Base-by-base conservation (phyloP, 2,888 invertebrate species). In the Allolobophora icterica region DNA sequence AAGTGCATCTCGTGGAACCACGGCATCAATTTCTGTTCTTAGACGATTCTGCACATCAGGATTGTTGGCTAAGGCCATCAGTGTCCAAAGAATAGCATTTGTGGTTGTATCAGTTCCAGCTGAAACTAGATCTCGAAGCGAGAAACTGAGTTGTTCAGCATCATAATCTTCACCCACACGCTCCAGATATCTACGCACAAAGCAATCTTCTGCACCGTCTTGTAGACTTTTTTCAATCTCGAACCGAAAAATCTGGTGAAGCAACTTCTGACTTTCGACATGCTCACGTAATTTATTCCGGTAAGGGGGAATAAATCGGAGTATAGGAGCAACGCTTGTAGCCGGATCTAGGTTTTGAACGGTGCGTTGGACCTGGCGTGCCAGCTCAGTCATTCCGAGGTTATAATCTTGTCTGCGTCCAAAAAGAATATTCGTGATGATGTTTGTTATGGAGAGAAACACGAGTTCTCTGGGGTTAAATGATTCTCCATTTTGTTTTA, bases 51-150 rank as follows among this genome's bases (percentile, higher is more conserved):
- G 87, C 1, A 87, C 87, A 87, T 35, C 87, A 24, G 87, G 87
- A 17, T 87, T 17, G 38, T 87, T 87, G 87, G 87, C 87, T 38
- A 87, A 38, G 24, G 34, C 34, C 13, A 87, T 33, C 87, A 87
- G 38, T 24, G 35, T 21, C 87, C 33, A 87, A 34, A 87, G 38
- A 87, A 87, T 4, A 87, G 34, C 15, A 38, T 34, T 35, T 87
- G 38, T 24, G 6, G 87, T 87, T 35, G 87, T 87, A 87, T 87
- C 87, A 21, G 87, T 35, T 87, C 87, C 87, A 87, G 87, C 87
- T 0, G 34, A 2, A 33, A 87, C 34, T 17, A 34, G 19, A 33
- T 87, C 87, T 35, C 87, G 87, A 35, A 87, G 87, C 6, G 87
- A 17, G 21, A 21, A 87, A 24, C 34, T 34, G 35, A 87, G 87